These are phyloP conservation scores for Epinephelus lanceolatus DNA, from an alignment of 2,113 vertebrate species.

Conservation along the genomic window DNA sequence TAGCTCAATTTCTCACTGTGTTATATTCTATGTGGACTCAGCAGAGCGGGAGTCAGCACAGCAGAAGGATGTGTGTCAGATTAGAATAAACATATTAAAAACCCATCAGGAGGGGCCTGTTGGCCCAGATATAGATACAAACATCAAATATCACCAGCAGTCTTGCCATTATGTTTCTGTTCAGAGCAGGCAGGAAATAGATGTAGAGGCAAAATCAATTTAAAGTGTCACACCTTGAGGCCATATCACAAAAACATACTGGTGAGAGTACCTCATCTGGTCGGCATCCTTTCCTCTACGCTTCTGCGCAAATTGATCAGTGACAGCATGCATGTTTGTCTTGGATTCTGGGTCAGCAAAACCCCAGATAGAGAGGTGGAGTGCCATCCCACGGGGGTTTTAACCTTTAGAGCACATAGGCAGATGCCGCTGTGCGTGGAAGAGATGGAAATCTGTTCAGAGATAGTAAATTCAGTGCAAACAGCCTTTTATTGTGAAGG, in stretches of 20 bases:
- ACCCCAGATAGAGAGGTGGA: constrained; percentile 47
- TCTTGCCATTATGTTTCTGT: constrained; percentile 33
- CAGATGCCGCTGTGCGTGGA: constrained; percentile 26
- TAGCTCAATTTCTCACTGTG: neutral
- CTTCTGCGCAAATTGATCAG: constrained; percentile 62
- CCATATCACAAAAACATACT: constrained; percentile 7
- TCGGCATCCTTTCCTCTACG: constrained; percentile 20
- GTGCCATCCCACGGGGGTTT: constrained; percentile 38
- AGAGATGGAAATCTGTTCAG: constrained; percentile 37
- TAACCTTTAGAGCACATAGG: constrained; percentile 53
- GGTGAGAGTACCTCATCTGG: constrained; percentile 13
- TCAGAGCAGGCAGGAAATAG: constrained; percentile 34
- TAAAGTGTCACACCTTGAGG: constrained; percentile 37
- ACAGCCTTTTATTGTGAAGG: constrained; percentile 40
- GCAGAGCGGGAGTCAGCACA: constrained; percentile 15
- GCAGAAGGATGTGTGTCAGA: constrained; percentile 37
- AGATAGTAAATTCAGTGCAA: constrained; percentile 45
- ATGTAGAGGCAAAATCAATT: constrained; percentile 43
- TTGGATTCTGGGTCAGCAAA: constrained; percentile 79
- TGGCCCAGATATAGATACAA: constrained; percentile 45
- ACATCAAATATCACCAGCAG: constrained; percentile 44
- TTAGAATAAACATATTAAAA: constrained; percentile 64
- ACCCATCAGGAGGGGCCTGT: constrained; percentile 61
- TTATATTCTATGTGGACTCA: constrained; percentile 17
- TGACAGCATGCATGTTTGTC: constrained; percentile 58